These are phyloP conservation scores for Eurystomus gularis DNA, from an alignment of 2,113 vertebrate genomes.

Conservation along the genomic window DNA sequence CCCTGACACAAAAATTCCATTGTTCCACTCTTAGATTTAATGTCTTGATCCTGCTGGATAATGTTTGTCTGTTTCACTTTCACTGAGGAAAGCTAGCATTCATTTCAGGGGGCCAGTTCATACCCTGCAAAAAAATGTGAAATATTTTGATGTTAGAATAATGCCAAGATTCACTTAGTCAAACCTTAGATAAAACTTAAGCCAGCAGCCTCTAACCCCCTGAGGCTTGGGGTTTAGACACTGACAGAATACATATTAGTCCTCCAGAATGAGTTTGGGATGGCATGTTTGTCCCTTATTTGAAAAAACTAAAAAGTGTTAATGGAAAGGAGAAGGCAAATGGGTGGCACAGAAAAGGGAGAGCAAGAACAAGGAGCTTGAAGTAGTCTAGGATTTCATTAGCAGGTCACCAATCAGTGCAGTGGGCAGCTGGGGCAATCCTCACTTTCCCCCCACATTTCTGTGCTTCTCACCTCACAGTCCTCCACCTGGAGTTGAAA, in stretches of 20 bases:
- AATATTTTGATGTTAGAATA: background rate
- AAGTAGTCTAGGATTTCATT: background rate
- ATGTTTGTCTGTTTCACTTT: background rate
- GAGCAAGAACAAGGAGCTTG: background rate
- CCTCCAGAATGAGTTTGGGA: background rate
- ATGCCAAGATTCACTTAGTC: background rate
- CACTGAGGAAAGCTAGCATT: background rate
- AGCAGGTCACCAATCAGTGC: accelerated
- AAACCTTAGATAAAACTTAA: background rate
- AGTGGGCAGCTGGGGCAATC: background rate
- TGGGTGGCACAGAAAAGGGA: background rate
- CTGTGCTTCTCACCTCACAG: background rate
- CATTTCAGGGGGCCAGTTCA: background rate
- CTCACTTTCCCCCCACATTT: accelerated
- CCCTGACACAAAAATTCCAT: background rate
- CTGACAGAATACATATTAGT: background rate
- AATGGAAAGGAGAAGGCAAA: background rate
- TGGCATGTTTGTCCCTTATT: background rate
- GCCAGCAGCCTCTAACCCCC: background rate
- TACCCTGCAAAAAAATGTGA: background rate
- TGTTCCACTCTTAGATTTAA: background rate
- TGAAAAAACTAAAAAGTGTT: background rate
- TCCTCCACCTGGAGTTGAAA: background rate
- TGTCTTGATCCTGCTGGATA: background rate
- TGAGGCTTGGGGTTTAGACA: background rate